Conservation (phyloP, 2,797 vertebrate genomes). For the Coregonus suidteri region DNA sequence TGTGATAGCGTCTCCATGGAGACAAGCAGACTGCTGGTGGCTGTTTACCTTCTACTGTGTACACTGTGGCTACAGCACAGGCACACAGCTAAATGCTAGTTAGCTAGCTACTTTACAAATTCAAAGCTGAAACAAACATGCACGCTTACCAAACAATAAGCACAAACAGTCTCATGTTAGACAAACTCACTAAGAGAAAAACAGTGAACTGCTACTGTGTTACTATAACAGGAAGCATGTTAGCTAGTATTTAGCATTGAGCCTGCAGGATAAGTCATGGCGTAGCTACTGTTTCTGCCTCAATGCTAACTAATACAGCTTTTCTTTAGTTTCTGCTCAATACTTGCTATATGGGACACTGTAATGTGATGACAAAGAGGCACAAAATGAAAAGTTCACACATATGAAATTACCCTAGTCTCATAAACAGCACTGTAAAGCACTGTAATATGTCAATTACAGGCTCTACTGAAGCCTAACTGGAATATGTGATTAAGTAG, state of each 20-base stretch:
- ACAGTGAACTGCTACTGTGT: conserved; percentile 10
- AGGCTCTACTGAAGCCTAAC: neutral
- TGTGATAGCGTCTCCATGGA: conserved; percentile 72
- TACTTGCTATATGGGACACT: conserved; percentile 39
- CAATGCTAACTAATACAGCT: conserved; percentile 60
- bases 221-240: conserved; percentile 17
- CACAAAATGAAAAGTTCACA: conserved; percentile 35
- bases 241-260: neutral
- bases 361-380: conserved; percentile 35
- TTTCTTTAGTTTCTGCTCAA: conserved; percentile 38
- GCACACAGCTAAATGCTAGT: conserved; percentile 31
- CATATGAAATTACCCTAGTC: conserved; percentile 43
- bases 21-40: conserved; percentile 44
- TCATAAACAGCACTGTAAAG: conserved; percentile 39
- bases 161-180: neutral
- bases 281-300: conserved; percentile 40
- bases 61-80: conserved; percentile 60
- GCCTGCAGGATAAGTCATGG: conserved; percentile 27
- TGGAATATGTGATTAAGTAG: neutral
- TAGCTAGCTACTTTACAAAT: conserved; percentile 14
- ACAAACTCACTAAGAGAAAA: neutral
- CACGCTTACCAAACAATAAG: conserved; percentile 14
- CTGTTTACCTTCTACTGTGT: conserved; percentile 61
- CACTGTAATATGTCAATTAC: neutral
- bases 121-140: conserved; percentile 30